Base-by-base conservation (phyloP, 1,140 invertebrate genomes). In the Epicauta chinensis region DNA sequence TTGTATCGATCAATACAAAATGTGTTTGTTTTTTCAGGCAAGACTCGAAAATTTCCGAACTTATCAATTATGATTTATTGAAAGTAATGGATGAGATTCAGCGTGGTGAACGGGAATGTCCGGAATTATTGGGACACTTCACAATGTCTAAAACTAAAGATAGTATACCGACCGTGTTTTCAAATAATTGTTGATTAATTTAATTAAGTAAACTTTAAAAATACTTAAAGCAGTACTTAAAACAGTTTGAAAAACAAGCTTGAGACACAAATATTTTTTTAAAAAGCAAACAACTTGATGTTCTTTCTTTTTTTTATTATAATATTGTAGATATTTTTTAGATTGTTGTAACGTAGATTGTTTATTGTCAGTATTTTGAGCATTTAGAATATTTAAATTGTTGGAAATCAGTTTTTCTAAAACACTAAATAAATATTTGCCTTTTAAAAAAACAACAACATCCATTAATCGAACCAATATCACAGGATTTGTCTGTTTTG, bases 41-140 rank as follows among this genome's bases (percentile, higher is more conserved):
- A 66, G 95, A 99, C 72, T 96, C 95, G 0, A 76, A 87, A 36
- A 88, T 99, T 2, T 80, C 79, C 2, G 90, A 98, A 58, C 73
- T 77, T 51, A 96, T 97, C 43, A 93, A 92, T 66, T 99, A 97
- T 68, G 97, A 99, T 75, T 72, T 99, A 17, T 66, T 98, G 36
- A 86, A 83, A 62, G 83, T 81, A 29, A 80, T 89, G 15, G 73
- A 85, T 61, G 75, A 76, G 14, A 88, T 95, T 16, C 83, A 88
- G 67, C 76, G 77, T 38, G 89, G 89, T 12, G 74, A 77, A 42
- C 67, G 83, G 14, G 67, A 82, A 2, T 90, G 88, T 69, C 84
- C 89, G 5, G 81, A 86, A 54, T 75, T 93, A 46, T 72, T 91
- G 2, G 90, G 89, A 17, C 77, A 77, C 44, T 81, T 78, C 62